Evolutionary conservation across 2,797 vertebrate species (phyloP).

Genomic region (Darevskia mixta): DNA sequence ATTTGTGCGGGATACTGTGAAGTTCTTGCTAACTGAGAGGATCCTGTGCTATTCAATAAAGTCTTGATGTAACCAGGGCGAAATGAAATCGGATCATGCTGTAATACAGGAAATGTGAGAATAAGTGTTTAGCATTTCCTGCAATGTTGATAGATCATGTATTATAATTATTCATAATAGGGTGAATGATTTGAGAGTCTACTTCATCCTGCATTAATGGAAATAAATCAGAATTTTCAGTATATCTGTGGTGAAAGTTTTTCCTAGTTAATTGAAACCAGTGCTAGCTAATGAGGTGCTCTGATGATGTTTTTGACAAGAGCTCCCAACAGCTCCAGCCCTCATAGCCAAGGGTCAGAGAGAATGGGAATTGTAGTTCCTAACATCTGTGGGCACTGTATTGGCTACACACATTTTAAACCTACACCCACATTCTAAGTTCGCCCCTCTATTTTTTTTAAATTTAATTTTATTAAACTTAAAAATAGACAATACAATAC

Average conservation of each 20-base stretch:
- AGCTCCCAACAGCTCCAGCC: no score
- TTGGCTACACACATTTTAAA: no score
- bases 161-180: slow-evolving; percentile 28
- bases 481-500: no score
- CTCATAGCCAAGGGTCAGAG: no score
- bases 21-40: slow-evolving; percentile 63
- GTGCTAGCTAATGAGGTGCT: no score
- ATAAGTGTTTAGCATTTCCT: slow-evolving; percentile 59
- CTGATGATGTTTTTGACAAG: no score
- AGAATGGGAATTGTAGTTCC: no score
- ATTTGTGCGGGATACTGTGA: slow-evolving; percentile 50
- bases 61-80: slow-evolving; percentile 45
- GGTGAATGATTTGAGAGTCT: slow-evolving; percentile 30
- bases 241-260: neutral
- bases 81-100: slow-evolving; percentile 67
- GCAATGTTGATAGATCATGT: slow-evolving; percentile 27
- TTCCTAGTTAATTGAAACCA: neutral
- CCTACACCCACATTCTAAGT: no score
- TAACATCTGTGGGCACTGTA: no score
- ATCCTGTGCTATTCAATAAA: slow-evolving; percentile 52
- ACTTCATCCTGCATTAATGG: slow-evolving; percentile 30
- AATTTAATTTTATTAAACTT: no score
- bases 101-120: slow-evolving; percentile 43
- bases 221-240: slow-evolving; percentile 31
- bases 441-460: no score